These are phyloP conservation scores for Paedocypris sp. DNA, from an alignment of 2,113 vertebrate species.

Conservation along the genomic window DNA sequence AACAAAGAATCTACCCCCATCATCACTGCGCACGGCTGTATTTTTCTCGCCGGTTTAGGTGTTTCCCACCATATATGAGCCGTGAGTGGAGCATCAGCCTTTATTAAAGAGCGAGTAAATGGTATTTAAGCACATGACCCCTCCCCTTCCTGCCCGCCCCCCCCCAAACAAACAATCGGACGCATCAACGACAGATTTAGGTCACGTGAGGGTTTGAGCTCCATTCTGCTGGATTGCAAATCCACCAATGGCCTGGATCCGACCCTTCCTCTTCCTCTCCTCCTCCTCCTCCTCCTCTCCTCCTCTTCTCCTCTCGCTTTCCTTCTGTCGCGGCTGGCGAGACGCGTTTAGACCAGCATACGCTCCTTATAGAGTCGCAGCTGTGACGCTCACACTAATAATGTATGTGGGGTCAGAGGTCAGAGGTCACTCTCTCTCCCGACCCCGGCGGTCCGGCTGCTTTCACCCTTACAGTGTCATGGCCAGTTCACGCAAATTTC, in stretches of 20 bases:
- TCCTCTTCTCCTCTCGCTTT: neutral
- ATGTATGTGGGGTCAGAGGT: constrained; percentile 23
- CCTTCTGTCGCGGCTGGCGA: too few species aligned
- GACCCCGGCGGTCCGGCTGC: too few species aligned
- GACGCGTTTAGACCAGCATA: neutral
- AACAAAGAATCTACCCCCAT: too few species aligned
- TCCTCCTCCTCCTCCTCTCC: neutral
- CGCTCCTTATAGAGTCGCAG: constrained; percentile 4
- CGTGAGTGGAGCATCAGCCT: too few species aligned
- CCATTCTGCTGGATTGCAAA: constrained; percentile 25
- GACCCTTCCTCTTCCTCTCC: constrained; percentile 9
- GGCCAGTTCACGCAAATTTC: too few species aligned
- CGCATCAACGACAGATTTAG: constrained; percentile 20
- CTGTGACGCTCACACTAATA: neutral
- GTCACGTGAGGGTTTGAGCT: constrained; percentile 11
- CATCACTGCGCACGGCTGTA: too few species aligned
- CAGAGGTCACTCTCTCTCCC: constrained; percentile 14
- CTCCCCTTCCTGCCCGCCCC: too few species aligned
- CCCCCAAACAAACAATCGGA: neutral
- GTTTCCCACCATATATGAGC: too few species aligned
- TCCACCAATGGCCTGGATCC: constrained; percentile 18
- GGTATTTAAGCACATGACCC: too few species aligned
- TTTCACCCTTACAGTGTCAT: too few species aligned
- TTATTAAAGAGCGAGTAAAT: too few species aligned
- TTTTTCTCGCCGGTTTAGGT: too few species aligned